Percentiles rank a stretch among this genome's conserved stretches.
Evolutionary conservation across 2,113 vertebrate species (phyloP).

Genomic region (Coreoperca whiteheadi): DNA sequence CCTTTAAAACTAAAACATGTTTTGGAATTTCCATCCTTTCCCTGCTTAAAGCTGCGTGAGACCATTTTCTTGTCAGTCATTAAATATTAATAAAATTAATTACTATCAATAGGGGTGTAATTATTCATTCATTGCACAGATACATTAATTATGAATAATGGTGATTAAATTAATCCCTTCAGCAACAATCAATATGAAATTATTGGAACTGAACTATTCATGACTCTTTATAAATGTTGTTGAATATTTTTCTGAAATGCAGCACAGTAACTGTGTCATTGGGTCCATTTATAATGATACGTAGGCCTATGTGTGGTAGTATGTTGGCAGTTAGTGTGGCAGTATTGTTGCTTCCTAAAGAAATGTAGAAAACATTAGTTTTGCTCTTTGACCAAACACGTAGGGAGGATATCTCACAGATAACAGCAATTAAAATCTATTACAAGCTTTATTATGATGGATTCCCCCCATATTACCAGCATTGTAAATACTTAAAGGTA

Average conservation of each 20-base stretch:
- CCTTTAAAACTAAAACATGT: constrained; percentile 30
- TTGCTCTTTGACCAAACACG: background rate
- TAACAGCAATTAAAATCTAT: background rate
- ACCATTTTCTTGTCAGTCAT: constrained; percentile 50
- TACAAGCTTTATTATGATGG: background rate
- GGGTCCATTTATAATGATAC: background rate
- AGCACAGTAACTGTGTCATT: background rate
- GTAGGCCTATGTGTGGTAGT: background rate
- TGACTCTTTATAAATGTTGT: constrained; percentile 36
- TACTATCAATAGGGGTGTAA: constrained; percentile 52
- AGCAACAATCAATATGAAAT: constrained; percentile 64
- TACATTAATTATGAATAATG: constrained; percentile 66
- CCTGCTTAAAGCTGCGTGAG: constrained; percentile 5
- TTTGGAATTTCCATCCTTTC: constrained; percentile 24
- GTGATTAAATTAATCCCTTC: constrained; percentile 61
- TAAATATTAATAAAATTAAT: constrained; percentile 64
- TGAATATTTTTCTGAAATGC: constrained; percentile 25
- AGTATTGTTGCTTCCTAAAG: background rate
- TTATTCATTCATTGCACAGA: constrained; percentile 58
- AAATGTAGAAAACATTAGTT: background rate
- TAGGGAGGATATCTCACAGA: background rate
- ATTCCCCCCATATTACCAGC: background rate
- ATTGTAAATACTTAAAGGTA: background rate
- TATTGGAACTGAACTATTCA: constrained; percentile 53
- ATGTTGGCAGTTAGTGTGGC: background rate